A percentile compares a stretch with the other conserved stretches of the same genome.
Evolutionary conservation across 1,140 invertebrate genomes (phyloP).

Genomic region (Hesperophylax magnus): DNA sequence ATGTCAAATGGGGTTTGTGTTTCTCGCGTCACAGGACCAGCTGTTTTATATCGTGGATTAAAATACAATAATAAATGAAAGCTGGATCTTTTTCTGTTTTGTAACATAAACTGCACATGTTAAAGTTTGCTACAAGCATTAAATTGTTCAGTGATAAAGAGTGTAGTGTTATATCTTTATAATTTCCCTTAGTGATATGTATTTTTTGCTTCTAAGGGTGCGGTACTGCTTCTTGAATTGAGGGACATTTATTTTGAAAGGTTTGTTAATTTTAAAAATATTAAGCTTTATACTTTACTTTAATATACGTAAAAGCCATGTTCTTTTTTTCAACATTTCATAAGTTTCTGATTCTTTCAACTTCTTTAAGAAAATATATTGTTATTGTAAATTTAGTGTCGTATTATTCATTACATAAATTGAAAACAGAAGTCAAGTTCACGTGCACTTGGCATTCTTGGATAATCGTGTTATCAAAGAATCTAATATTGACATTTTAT

Average conservation of each 20-base stretch:
- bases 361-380: background rate
- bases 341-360: too few species aligned
- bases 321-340: too few species aligned
- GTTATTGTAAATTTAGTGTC: background rate
- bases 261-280: conserved; percentile 25
- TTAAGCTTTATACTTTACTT: background rate
- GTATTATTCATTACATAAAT: conserved; percentile 6
- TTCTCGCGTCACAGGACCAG: conserved; percentile 35
- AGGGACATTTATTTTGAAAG: conserved; percentile 42
- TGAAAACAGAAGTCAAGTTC: conserved; percentile 1
- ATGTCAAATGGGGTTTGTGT: conserved; percentile 41
- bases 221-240: conserved; percentile 32
- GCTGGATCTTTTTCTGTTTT: conserved; percentile 15
- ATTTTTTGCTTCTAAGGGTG: conserved; percentile 50
- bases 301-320: too few species aligned
- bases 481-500: too few species aligned
- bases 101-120: conserved; percentile 21
- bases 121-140: background rate
- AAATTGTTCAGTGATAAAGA: conserved; percentile 29
- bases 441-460: background rate
- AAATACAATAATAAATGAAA: conserved; percentile 30
- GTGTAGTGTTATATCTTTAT: conserved; percentile 22
- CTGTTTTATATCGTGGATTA: conserved; percentile 42
- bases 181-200: conserved; percentile 33
- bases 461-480: too few species aligned